These are phyloP conservation scores for Scomberomorus guttatus DNA, from an alignment of 2,797 vertebrate genomes.

Conservation along the genomic window DNA sequence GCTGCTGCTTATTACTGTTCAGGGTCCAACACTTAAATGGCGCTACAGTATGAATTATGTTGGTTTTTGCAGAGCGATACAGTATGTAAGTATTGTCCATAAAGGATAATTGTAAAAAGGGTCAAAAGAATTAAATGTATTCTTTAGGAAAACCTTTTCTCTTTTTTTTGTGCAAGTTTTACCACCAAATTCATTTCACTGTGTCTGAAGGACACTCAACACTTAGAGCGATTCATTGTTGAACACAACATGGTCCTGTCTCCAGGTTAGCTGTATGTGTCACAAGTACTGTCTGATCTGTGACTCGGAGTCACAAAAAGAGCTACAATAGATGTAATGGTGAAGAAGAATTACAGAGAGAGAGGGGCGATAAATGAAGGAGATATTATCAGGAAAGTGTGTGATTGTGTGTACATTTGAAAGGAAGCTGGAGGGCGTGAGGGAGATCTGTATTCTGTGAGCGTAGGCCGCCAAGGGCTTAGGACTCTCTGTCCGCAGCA, in stretches of 20 bases:
- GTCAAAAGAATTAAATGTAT: slow-evolving; percentile 30
- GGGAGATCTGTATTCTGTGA: slow-evolving; percentile 70
- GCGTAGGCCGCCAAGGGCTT: slow-evolving; percentile 57
- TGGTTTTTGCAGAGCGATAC: slow-evolving; percentile 35
- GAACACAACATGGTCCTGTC: background rate
- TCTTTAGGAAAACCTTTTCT: slow-evolving; percentile 31
- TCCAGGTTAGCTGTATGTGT: slow-evolving; percentile 1
- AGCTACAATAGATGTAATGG: slow-evolving; percentile 15
- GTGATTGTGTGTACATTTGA: slow-evolving; percentile 32
- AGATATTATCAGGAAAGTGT: slow-evolving; percentile 33
- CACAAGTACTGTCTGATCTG: slow-evolving; percentile 12
- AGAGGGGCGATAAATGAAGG: slow-evolving; percentile 33
- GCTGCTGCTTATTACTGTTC: slow-evolving; percentile 78
- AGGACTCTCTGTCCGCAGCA: slow-evolving; percentile 63
- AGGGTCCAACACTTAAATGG: slow-evolving; percentile 58
- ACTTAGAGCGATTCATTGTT: background rate
- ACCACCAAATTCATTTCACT: slow-evolving; percentile 16
- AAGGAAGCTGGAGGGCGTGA: slow-evolving; percentile 28
- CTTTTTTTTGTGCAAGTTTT: slow-evolving; percentile 3
- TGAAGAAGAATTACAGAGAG: slow-evolving; percentile 3
- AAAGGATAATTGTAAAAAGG: slow-evolving; percentile 40
- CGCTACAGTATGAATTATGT: slow-evolving; percentile 52
- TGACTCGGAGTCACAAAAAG: slow-evolving; percentile 18
- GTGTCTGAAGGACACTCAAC: slow-evolving; percentile 41
- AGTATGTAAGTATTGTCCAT: slow-evolving; percentile 36